Percentiles rank a stretch among this genome's conserved stretches.
Evolutionary conservation across 2,888 invertebrate species (phyloP).

Genomic region (Baccha elongata): DNA sequence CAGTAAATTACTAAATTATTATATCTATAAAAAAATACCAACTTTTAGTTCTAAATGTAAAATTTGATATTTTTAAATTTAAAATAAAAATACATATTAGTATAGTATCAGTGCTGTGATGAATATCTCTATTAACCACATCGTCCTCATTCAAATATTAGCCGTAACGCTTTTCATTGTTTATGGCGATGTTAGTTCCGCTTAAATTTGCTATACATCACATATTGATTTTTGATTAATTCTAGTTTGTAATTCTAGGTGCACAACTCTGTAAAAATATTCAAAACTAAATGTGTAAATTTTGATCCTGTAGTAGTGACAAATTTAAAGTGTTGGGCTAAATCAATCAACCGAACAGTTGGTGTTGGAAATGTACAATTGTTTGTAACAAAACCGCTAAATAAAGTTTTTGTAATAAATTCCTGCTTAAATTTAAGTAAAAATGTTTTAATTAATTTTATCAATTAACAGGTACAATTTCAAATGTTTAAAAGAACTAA

Average conservation of each 20-base stretch:
- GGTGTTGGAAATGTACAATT: neutral
- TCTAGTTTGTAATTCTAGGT: too few species aligned
- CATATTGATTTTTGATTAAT: neutral
- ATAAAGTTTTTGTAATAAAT: neutral
- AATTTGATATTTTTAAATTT: too few species aligned
- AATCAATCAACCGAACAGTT: conserved; percentile 4
- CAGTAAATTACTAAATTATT: too few species aligned
- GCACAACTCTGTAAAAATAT: neutral
- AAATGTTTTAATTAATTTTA: neutral
- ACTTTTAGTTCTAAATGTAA: too few species aligned
- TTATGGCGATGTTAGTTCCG: neutral
- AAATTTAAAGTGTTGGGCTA: conserved; percentile 22
- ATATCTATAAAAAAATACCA: too few species aligned
- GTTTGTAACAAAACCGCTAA: neutral
- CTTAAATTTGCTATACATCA: too few species aligned
- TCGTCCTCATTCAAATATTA: too few species aligned
- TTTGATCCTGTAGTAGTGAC: neutral
- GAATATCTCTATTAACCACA: too few species aligned
- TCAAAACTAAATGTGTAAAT: neutral
- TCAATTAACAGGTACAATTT: neutral
- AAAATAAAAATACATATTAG: too few species aligned
- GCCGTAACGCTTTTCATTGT: too few species aligned
- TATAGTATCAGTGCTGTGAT: too few species aligned
- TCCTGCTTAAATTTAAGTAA: neutral
- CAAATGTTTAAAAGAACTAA: neutral